A percentile compares a stretch with the other conserved stretches of the same genome.
Evolutionary conservation across 2,888 invertebrate genomes (phyloP).

Genomic region (Agrenia bidenticulata): DNA sequence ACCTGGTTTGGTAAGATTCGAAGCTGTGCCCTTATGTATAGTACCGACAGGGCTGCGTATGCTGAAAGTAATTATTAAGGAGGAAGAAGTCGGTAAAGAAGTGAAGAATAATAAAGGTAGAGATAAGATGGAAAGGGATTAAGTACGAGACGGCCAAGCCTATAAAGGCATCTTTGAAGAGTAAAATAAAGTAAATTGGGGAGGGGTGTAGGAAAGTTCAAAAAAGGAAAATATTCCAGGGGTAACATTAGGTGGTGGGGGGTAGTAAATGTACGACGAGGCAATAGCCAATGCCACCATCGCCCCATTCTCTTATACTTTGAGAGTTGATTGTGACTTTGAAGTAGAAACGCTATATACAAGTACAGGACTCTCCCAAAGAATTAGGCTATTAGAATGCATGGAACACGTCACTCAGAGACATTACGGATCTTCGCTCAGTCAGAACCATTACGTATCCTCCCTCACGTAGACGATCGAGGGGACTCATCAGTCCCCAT

Average conservation of each 20-base stretch:
- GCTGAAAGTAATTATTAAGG: conserved; percentile 4
- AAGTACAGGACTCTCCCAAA: conserved; percentile 26
- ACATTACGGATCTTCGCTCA: conserved; percentile 26
- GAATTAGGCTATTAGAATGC: conserved; percentile 53
- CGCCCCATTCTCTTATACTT: conserved; percentile 1
- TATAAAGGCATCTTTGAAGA: no score
- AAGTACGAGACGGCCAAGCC: not conserved
- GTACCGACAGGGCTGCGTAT: not conserved
- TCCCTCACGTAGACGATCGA: conserved; percentile 50
- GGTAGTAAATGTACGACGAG: conserved; percentile 11
- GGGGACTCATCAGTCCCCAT: conserved; percentile 52
- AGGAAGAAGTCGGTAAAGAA: not conserved
- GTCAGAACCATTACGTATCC: conserved; percentile 52
- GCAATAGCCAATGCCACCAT: not conserved
- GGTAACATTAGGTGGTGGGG: conserved; percentile 12
- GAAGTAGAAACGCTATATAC: not conserved
- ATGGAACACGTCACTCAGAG: conserved; percentile 28
- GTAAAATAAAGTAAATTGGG: conserved; percentile 6
- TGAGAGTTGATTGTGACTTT: conserved; percentile 11
- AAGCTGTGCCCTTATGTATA: not conserved
- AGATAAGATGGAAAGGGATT: conserved; percentile 10
- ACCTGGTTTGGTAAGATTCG: not conserved
- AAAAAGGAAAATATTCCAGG: conserved; percentile 8
- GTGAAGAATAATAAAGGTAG: not conserved
- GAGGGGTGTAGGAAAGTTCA: not conserved